Percentiles rank a stretch among this genome's conserved stretches.
phyloP scores from a whole-genome alignment of 1,140 invertebrate genomes.

The Stegodyphus mimosarum region DNA sequence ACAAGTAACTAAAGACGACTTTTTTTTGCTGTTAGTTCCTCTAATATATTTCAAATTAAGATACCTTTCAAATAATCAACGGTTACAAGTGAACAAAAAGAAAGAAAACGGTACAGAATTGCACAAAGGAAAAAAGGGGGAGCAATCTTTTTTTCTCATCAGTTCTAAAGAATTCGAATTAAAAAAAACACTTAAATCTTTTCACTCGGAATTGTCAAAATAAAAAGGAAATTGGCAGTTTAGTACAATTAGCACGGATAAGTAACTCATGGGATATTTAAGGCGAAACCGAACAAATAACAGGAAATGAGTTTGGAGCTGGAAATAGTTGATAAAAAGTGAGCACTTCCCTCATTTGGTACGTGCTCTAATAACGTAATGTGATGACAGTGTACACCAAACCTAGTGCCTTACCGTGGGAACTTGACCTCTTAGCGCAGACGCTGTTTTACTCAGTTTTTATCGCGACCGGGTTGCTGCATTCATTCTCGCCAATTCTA shows the following conservation, averaged over 20 bases:
- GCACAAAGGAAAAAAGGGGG: background rate
- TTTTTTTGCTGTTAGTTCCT: no score
- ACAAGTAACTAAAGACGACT: no score
- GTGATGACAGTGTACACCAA: slow-evolving; percentile 55
- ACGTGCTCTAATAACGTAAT: slow-evolving; percentile 58
- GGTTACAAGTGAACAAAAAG: slow-evolving; percentile 19
- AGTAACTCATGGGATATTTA: slow-evolving; percentile 60
- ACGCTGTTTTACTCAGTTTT: slow-evolving; percentile 58
- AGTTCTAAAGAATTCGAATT: background rate
- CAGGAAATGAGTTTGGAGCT: slow-evolving; percentile 56
- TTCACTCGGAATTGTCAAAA: background rate
- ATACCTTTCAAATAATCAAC: slow-evolving; percentile 13
- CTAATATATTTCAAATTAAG: slow-evolving; percentile 22
- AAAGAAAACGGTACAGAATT: background rate
- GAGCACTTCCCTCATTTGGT: slow-evolving; percentile 58
- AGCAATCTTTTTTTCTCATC: background rate
- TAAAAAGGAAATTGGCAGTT: slow-evolving; percentile 56
- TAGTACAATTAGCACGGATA: slow-evolving; percentile 46
- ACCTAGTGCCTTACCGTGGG: slow-evolving; percentile 58
- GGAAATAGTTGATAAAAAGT: slow-evolving; percentile 59
- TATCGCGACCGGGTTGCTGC: slow-evolving; percentile 43
- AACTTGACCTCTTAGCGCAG: slow-evolving; percentile 54
- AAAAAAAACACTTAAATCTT: background rate
- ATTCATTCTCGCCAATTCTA: background rate
- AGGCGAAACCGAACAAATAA: slow-evolving; percentile 58